Conservation (phyloP, 1,140 invertebrate genomes). For the Sitobion miscanthi region DNA sequence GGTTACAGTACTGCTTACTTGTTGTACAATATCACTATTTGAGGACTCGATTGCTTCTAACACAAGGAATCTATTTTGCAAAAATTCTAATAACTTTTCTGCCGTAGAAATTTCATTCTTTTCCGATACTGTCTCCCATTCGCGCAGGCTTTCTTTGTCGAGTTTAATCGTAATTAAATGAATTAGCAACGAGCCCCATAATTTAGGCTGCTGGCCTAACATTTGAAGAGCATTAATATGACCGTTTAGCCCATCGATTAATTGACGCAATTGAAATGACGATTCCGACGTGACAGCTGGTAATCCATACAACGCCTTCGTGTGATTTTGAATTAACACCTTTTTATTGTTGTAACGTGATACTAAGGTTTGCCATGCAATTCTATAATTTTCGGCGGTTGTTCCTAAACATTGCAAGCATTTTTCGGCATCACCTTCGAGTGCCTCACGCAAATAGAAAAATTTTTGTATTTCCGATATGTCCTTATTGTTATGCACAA, state of each 20-base stretch:
- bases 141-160: not conserved
- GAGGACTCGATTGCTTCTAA: slow-evolving; percentile 20
- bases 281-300: not conserved
- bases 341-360: slow-evolving; percentile 29
- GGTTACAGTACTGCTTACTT: not conserved
- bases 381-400: not conserved
- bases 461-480: no score
- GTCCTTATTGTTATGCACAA: no score
- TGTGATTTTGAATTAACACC: slow-evolving; percentile 22
- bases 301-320: not conserved
- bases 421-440: not conserved
- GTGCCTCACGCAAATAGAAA: no score
- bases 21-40: not conserved
- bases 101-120: not conserved
- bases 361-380: not conserved
- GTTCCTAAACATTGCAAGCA: not conserved
- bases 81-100: no score
- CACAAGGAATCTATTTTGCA: not conserved
- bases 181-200: slow-evolving; percentile 5
- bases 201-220: not conserved
- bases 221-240: slow-evolving; percentile 1
- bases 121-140: not conserved
- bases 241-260: not conserved
- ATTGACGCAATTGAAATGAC: no score
- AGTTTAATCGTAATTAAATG: slow-evolving; percentile 24